phyloP scores from a whole-genome alignment of 2,888 invertebrate species.

The Nephrotoma flavescens region DNA sequence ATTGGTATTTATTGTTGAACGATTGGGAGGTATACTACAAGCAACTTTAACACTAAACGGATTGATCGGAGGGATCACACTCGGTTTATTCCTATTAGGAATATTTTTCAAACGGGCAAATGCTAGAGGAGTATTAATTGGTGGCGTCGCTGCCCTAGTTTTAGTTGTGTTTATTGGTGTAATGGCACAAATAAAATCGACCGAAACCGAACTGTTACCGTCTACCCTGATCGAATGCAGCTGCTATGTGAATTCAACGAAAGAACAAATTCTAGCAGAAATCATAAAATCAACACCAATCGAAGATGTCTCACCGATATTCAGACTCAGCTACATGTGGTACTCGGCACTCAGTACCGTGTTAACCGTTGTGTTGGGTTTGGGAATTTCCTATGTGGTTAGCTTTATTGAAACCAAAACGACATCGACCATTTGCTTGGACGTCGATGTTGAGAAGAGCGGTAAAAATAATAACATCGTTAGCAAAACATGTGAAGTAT shows the following conservation, averaged over 20 bases:
- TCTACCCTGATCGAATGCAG: conserved; percentile 23
- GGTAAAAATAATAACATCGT: neutral
- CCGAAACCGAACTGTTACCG: conserved; percentile 20
- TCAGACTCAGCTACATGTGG: conserved; percentile 78
- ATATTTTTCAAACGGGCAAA: conserved; percentile 84
- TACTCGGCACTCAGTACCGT: conserved; percentile 70
- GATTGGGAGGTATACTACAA: conserved; percentile 76
- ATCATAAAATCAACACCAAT: conserved; percentile 6
- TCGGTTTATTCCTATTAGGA: conserved; percentile 76
- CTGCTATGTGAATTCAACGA: conserved; percentile 19
- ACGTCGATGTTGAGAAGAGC: neutral
- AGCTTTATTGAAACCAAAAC: conserved; percentile 19
- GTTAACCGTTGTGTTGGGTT: conserved; percentile 56
- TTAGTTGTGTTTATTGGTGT: conserved; percentile 30
- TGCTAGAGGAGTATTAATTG: conserved; percentile 27
- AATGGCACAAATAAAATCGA: conserved; percentile 24
- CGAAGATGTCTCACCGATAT: conserved; percentile 36
- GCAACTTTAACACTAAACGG: conserved; percentile 80
- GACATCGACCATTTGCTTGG: neutral
- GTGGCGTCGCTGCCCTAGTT: conserved; percentile 24
- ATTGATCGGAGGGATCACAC: conserved; percentile 73
- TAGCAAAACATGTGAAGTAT: neutral
- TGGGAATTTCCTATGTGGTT: conserved; percentile 49
- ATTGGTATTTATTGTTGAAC: conserved; percentile 73
- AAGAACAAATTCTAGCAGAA: neutral